A percentile compares a stretch with the other conserved stretches of the same genome.
Evolutionary conservation across 2,888 invertebrate species (phyloP).

Genomic region (Tiliacea citrago): DNA sequence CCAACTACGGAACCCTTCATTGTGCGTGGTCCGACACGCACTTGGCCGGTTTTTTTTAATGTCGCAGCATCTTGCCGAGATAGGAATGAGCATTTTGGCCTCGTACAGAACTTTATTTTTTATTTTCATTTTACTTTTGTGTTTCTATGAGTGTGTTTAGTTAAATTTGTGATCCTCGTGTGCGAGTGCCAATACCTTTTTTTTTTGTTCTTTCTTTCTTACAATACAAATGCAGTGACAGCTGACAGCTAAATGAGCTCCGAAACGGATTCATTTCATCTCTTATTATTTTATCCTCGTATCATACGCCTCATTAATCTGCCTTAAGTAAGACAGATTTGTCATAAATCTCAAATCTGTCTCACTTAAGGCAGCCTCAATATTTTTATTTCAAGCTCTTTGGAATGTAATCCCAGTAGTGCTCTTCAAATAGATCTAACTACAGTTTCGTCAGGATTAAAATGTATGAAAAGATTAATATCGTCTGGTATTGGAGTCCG

Average conservation of each 20-base stretch:
- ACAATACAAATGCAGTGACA: slow-evolving; percentile 28
- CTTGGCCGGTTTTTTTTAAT: no score
- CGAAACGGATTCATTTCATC: slow-evolving; percentile 38
- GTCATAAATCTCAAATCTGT: slow-evolving; percentile 43
- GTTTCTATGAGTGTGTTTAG: no score
- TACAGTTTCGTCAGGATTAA: slow-evolving; percentile 55
- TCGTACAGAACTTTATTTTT: no score
- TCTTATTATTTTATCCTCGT: slow-evolving; percentile 32
- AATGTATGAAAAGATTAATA: slow-evolving; percentile 60
- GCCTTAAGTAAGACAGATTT: slow-evolving; percentile 42
- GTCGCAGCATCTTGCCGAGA: no score
- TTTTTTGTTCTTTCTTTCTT: no score
- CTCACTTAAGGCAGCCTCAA: slow-evolving; percentile 19
- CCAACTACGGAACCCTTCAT: no score
- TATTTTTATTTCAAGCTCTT: slow-evolving; percentile 49
- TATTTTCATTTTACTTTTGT: no score
- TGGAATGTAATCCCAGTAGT: slow-evolving; percentile 47
- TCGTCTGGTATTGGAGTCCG: slow-evolving; percentile 45
- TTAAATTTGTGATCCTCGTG: no score
- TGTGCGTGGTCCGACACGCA: no score
- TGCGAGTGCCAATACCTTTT: no score
- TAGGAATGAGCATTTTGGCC: no score
- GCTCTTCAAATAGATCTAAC: slow-evolving; percentile 43
- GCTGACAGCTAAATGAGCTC: slow-evolving; percentile 32
- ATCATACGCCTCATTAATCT: slow-evolving; percentile 48